Evolutionary conservation across 1,140 invertebrate genomes (phyloP), one percentile per base, ranked within the genome.

Genomic region (Chlorops oryzae): DNA sequence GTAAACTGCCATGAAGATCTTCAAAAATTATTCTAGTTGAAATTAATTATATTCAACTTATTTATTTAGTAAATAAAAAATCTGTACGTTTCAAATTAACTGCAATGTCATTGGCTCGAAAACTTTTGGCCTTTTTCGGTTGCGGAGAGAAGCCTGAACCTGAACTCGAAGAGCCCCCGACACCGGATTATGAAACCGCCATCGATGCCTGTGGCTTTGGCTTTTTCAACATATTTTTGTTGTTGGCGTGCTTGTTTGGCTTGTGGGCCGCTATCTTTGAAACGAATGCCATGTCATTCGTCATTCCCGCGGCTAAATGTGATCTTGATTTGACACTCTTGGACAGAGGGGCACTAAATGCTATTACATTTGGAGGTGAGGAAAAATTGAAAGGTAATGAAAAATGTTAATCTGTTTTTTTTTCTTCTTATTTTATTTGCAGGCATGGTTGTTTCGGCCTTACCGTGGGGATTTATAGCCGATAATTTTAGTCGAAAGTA

Each of bases 361-460:
- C 80, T 2, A 76, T 79, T 25, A 77, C 79, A 22, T 87, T 83
- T 66, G 74, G 75, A 56, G 85, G 85, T 85, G 20, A 48, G 22
- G 3, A 0, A 32, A 15, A 25, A 25, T n/a, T n/a, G n/a, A n/a
- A n/a, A n/a, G n/a, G n/a, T n/a, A n/a, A n/a, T n/a, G n/a, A n/a
- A n/a, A n/a, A n/a, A n/a, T n/a, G n/a, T n/a, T n/a, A n/a, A n/a
- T n/a, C n/a, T n/a, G n/a, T n/a, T n/a, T n/a, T n/a, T n/a, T n/a
- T n/a, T n/a, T n/a, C n/a, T n/a, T n/a, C n/a, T n/a, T n/a, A n/a
- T n/a, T n/a, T n/a, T n/a, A n/a, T 42, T 59, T 64, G 17, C 56
- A 86, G 89, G 89, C 41, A 91, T 90, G 87, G 81, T 91, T 56
- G 73, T 81, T 0, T 88, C 87, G 46, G 87, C 86, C 0, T 77